Base-by-base conservation (phyloP, 2,888 invertebrate species). In the Listrodromus nycthemerus region DNA sequence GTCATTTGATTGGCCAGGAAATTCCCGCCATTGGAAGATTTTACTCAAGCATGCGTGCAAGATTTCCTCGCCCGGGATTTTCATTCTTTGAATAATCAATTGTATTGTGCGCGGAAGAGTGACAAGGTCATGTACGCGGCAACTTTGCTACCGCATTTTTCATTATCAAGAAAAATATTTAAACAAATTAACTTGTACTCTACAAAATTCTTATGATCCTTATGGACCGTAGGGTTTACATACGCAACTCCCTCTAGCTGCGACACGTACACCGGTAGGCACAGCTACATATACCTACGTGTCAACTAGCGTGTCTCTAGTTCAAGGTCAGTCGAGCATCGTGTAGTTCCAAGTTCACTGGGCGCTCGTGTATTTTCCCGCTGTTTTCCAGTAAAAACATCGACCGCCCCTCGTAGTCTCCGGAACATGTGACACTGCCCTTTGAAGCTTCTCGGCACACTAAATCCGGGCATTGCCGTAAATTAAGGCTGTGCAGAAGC, bases 1-100 rank as follows among this genome's bases (percentile, higher is more conserved):
- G 67, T 5, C 4, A 1, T 4, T 21, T n/a, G 71, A 90, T 91
- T 91, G 89, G 91, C 24, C 8, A 55, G 16, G 37, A 30, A 0
- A 82, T 90, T 90, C 87, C 89, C 90, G 90, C 89, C 87, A 58
- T 82, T 80, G 30, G 10, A 65, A 67, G 27, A 45, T 75, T 80
- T 71, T 71, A 37, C 50, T 66, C 66, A 80, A 77, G 83, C 85
- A 83, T 82, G 82, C 85, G 74, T 71, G 66, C 24, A 13, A 52
- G 24, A 24, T 24, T 30, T 24, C 30, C 33, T 61, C 33, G 69
- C 77, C 77, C 69, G 77, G 77, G 70, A 74, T 81, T 66, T 65
- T 66, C 30, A 65, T 52, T 19, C 76, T 48, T 41, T 52, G 45
- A 58, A 76, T 76, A 80, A 83, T 80, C 80, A 80, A 84, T 81